These are phyloP conservation scores for Drosophila subobscura DNA, from an alignment of 1,140 invertebrate genomes.

Conservation along the genomic window DNA sequence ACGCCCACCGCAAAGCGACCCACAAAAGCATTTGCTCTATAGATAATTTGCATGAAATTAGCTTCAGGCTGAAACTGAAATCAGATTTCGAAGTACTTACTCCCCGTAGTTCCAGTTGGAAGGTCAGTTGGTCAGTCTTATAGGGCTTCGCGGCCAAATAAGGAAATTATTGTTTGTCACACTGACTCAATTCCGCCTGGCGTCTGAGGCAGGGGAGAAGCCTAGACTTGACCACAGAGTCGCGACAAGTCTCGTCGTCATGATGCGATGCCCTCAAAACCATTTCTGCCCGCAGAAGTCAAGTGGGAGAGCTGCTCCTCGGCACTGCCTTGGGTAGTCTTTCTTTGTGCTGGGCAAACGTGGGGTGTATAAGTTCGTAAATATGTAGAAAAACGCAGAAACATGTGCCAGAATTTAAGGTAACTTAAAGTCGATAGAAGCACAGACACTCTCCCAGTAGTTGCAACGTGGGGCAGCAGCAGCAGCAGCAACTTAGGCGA, in stretches of 20 bases:
- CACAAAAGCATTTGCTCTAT: conserved; percentile 30
- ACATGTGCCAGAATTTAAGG: too few species aligned
- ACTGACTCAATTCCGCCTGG: conserved; percentile 74
- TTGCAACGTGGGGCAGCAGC: conserved; percentile 51
- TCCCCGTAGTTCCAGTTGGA: conserved; percentile 17
- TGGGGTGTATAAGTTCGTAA: too few species aligned
- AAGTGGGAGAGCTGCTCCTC: conserved; percentile 19
- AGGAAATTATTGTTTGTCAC: conserved; percentile 76
- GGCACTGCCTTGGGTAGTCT: neutral
- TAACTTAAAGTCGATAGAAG: too few species aligned
- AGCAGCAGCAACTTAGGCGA: conserved; percentile 38
- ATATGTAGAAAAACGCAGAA: too few species aligned
- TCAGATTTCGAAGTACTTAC: too few species aligned
- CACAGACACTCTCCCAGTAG: conserved; percentile 14
- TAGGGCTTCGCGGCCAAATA: conserved; percentile 39
- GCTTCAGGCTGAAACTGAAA: conserved; percentile 3
- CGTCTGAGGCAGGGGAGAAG: conserved; percentile 15
- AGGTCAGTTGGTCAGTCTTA: conserved; percentile 34
- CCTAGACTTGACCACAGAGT: conserved; percentile 28
- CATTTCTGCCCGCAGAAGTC: conserved; percentile 23
- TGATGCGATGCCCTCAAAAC: conserved; percentile 64
- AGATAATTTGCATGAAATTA: conserved; percentile 75
- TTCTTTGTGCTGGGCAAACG: too few species aligned
- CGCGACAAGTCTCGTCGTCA: conserved; percentile 11
- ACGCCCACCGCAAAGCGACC: conserved; percentile 34